A percentile compares a stretch with the other conserved stretches of the same genome.
phyloP scores from a whole-genome alignment of 35 echinoderm and acorn worm species.

The Apostichopus parvimensis region DNA sequence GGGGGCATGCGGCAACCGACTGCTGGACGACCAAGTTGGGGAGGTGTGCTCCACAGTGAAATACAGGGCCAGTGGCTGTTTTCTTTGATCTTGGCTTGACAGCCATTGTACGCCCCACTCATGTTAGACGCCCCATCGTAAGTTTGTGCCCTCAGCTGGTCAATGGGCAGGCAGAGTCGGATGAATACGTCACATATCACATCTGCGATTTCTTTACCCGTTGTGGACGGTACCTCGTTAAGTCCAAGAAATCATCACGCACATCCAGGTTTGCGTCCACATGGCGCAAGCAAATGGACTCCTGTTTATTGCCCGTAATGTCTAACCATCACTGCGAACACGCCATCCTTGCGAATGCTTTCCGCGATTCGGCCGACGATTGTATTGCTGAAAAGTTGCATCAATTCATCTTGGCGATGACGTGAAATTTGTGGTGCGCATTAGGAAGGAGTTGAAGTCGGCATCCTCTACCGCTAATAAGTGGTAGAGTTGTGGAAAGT shows the following conservation, averaged over 20 bases:
- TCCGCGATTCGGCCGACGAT: slow-evolving; percentile 8
- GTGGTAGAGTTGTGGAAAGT: background rate
- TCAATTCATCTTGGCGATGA: slow-evolving; percentile 50
- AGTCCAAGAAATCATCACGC: slow-evolving; percentile 54
- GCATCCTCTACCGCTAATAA: background rate
- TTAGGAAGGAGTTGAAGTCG: background rate
- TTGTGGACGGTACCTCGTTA: slow-evolving; percentile 30
- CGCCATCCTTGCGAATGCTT: background rate
- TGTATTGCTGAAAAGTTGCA: slow-evolving; percentile 2
- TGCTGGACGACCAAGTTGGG: slow-evolving; percentile 38
- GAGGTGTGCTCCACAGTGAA: background rate
- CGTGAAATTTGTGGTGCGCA: slow-evolving; percentile 37
- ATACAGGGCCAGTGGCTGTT: background rate
- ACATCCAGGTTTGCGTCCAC: slow-evolving; percentile 49
- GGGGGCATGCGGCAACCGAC: background rate
- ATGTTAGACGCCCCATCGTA: slow-evolving; percentile 49
- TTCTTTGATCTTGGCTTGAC: too few species aligned
- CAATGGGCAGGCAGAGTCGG: slow-evolving; percentile 44
- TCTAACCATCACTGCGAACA: slow-evolving; percentile 47
- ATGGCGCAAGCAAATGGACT: slow-evolving; percentile 44
- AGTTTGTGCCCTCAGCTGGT: slow-evolving; percentile 28
- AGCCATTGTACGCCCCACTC: slow-evolving; percentile 41
- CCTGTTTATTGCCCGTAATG: slow-evolving; percentile 51
- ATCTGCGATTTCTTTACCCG: background rate
- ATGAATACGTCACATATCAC: slow-evolving; percentile 31